Conservation (phyloP, 2,113 vertebrate species). For the Macroglossus sobrinus region DNA sequence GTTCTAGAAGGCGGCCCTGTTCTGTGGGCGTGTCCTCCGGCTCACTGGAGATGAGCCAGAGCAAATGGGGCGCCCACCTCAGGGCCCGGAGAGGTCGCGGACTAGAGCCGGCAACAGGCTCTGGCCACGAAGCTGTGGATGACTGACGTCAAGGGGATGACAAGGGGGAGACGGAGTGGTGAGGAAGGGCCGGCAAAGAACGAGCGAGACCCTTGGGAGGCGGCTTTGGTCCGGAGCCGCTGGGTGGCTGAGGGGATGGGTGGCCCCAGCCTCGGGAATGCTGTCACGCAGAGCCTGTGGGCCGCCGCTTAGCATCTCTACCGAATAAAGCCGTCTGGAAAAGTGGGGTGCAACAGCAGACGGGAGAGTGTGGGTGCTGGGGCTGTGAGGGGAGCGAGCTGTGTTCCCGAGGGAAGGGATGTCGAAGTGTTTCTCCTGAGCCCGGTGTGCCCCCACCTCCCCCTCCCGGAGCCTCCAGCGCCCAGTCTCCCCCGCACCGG, state of each 20-base stretch:
- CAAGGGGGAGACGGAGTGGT: background rate
- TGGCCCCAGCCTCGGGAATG: constrained; percentile 59
- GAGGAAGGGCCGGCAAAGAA: background rate
- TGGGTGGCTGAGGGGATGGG: background rate
- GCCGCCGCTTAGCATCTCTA: constrained; percentile 53
- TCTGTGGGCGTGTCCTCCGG: background rate
- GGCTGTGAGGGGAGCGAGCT: background rate
- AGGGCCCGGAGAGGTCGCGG: background rate
- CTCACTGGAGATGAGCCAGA: background rate
- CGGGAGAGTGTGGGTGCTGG: background rate
- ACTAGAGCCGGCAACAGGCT: background rate
- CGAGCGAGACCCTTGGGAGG: background rate
- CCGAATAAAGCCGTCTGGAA: constrained; percentile 59
- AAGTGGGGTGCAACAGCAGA: background rate
- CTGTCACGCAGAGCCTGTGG: constrained; percentile 14
- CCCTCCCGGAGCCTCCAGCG: background rate
- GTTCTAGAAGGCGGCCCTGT: constrained; percentile 28
- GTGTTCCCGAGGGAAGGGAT: background rate
- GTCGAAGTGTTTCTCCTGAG: background rate
- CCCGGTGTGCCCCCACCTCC: background rate
- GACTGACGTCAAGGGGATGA: background rate
- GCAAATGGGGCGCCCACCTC: background rate
- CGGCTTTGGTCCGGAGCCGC: background rate
- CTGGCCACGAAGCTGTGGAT: background rate
- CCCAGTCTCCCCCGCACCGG: constrained; percentile 43